Percentiles rank a stretch among this genome's conserved stretches.
phyloP scores from a whole-genome alignment of 2,797 vertebrate species.

The Corythornis leucogaster region DNA sequence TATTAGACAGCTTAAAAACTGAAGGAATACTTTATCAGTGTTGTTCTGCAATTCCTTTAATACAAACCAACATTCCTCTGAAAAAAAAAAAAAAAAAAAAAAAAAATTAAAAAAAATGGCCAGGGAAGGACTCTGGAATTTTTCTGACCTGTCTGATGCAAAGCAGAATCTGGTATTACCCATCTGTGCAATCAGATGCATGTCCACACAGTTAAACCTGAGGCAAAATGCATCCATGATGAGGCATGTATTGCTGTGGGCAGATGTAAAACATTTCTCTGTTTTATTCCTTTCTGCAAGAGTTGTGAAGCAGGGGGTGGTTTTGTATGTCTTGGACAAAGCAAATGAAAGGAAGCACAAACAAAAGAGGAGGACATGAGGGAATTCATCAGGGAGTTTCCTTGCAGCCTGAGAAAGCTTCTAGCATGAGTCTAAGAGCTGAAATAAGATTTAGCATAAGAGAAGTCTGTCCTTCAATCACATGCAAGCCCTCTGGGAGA shows the following conservation, averaged over 20 bases:
- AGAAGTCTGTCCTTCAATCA: not conserved
- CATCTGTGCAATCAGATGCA: not conserved
- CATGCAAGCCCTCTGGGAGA: constrained; percentile 22
- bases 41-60: not conserved
- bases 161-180: not conserved
- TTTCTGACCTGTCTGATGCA: not conserved
- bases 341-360: constrained; percentile 34
- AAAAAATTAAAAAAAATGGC: not conserved
- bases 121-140: not conserved
- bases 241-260: not conserved
- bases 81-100: not conserved
- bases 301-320: not conserved
- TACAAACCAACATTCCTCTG: not conserved
- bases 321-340: not conserved
- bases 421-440: constrained; percentile 4
- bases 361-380: not conserved
- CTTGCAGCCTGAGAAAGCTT: not conserved
- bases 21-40: constrained; percentile 14
- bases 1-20: constrained; percentile 11
- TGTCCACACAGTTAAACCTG: not conserved
- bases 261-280: not conserved
- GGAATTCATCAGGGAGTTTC: constrained; percentile 15
- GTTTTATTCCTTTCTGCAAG: not conserved
- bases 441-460: not conserved
- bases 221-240: not conserved